Evolutionary conservation across 2,113 vertebrate species (phyloP), one percentile per base, ranked within the genome.

Genomic region (Entelurus aequoreus): DNA sequence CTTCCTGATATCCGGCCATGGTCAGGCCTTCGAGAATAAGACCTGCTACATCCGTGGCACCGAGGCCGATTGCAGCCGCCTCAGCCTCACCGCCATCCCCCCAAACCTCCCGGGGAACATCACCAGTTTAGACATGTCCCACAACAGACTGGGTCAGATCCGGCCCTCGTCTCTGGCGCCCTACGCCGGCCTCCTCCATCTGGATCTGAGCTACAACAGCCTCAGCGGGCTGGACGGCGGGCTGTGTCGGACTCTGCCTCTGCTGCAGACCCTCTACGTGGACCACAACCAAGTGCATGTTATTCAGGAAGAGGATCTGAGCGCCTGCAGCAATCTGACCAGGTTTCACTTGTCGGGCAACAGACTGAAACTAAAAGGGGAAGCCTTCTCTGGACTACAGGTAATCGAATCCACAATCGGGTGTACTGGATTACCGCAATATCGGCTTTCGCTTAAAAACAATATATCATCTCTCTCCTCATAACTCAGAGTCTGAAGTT

Each of bases 41-140:
- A 75, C 74, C 12, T 99, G 97, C 74, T 47, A 1, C 0, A 82
- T 96, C 48, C 72, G 46, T 46, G 58, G 78, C 0, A 75, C 77
- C 64, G 75, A 53, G 44, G 97, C 94, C 1, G 94, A 98, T 84
- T 99, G 97, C 77, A 94, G 93, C 68, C 97, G 94, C 65, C 84
- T 93, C 64, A 92, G 89, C 42, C 86, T 99, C 65, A 88, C 54
- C 1, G 73, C 75, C 0, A 75, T 98, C 56, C 97, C 97, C 0
- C 62, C 80, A 3, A 70, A 97, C 80, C 92, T 98, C 16, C 94
- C 96, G 0, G 1, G 37, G 6, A 91, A 92, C 62, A 93, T 98
- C 78, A 93, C 76, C 0, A 62, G 71, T 9, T 80, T 99, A 75
- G 94, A 96, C 36, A 76, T 98, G 57, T 95, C 94, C 55, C 96